Base-by-base conservation (phyloP, 1,140 invertebrate genomes). In the Eubasilissa regina region DNA sequence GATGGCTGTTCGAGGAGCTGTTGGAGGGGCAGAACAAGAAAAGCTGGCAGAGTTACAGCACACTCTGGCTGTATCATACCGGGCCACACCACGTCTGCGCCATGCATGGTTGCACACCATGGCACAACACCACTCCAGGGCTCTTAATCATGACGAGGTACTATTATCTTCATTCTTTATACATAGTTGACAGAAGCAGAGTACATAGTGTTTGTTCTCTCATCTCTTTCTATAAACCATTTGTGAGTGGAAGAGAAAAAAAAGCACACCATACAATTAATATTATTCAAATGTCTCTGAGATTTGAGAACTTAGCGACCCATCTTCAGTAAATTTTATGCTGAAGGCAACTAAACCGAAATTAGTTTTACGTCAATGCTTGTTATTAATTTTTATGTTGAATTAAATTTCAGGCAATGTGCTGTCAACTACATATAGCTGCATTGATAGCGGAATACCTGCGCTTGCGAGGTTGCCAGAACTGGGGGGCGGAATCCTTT, bases 91-190 rank as follows among this genome's bases (percentile, higher is more conserved):
- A 3, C 96, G 98, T 85, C 88, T 99, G 55, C 89, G 97, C 1
- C 95, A 96, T 85, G 98, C 97, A 0, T 98, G 97, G 97, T 91
- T 99, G 4, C 94, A 97, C 81, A 96, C 95, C 3, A 97, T 99
- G 93, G 95, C 97, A 77, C 90, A 93, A 60, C 94, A 96, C 87
- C 96, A 98, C 85, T 90, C 93, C 0, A 90, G 93, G 76, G 93
- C 96, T 85, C 91, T 90, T 15, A 94, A 97, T 88, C 94, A 92
- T 85, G 96, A 96, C 1, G 95, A 97, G 89, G 93, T 93, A 85
- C 11, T 25, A n/a, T 13, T 8, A 1, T 51, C 3, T 51, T 13
- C 12, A 19, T 15, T 51, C n/a, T 44, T 66, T 76, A 35, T 43
- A 1, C n/a, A n/a, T n/a, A n/a, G n/a, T n/a, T n/a, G n/a, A n/a